A percentile compares a stretch with the other conserved stretches of the same genome.
Evolutionary conservation across 2,888 invertebrate species (phyloP).

Genomic region (Cloeon dipterum): DNA sequence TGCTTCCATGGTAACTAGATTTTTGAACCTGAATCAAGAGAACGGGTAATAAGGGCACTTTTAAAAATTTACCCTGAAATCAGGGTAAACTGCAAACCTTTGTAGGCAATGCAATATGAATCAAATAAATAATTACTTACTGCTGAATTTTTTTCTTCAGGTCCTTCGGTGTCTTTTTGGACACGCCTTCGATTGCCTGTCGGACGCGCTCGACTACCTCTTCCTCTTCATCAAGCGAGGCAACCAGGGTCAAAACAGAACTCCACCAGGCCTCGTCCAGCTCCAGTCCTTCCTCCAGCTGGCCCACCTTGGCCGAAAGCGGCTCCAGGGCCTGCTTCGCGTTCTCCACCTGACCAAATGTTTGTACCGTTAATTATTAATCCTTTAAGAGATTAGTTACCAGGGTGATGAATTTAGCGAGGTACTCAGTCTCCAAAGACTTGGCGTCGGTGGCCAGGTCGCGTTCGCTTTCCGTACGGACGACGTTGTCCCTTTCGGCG

Average conservation of each 20-base stretch:
- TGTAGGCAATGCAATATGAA: no score
- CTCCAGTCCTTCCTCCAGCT: neutral
- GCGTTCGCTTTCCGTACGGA: conserved; percentile 26
- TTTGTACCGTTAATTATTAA: no score
- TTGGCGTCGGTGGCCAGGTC: conserved; percentile 23
- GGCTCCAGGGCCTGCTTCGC: neutral
- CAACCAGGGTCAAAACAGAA: neutral
- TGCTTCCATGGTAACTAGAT: neutral
- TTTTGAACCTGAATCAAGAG: neutral
- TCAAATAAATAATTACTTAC: neutral
- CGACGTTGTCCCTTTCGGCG: conserved; percentile 16
- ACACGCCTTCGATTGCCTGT: no score
- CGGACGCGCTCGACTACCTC: neutral
- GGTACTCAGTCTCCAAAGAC: conserved; percentile 30
- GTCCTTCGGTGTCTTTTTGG: no score
- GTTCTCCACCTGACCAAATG: neutral
- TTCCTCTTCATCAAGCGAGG: neutral
- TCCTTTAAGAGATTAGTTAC: conserved; percentile 3
- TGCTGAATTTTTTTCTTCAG: no score
- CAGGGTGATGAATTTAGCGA: conserved; percentile 19
- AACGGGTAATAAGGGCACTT: neutral
- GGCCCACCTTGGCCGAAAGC: neutral
- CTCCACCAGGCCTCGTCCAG: neutral
- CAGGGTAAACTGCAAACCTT: no score
- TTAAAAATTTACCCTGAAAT: no score